Conservation (phyloP, 2,797 vertebrate species). For the Sibirionetta formosa region DNA sequence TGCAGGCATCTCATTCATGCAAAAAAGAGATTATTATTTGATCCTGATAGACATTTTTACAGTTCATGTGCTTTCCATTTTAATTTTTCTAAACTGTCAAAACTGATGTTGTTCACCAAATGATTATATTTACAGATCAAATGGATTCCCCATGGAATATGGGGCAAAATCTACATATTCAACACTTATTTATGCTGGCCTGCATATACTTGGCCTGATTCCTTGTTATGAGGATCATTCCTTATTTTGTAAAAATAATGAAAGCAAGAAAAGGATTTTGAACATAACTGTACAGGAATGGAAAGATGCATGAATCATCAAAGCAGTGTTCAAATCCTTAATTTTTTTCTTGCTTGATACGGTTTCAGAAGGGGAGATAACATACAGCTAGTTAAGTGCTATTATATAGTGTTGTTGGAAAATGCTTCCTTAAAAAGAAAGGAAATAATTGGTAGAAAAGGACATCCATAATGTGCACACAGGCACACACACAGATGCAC, state of each 20-base stretch:
- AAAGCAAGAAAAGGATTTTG: not conserved
- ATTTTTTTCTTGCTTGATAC: not conserved
- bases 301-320: slow-evolving; percentile 1
- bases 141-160: not conserved
- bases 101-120: not conserved
- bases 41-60: not conserved
- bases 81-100: not conserved
- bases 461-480: accelerated
- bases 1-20: not conserved
- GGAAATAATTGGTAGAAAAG: not conserved
- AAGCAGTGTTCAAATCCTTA: not conserved
- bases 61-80: not conserved
- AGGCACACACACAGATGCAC: not conserved
- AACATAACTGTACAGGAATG: not conserved
- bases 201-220: not conserved
- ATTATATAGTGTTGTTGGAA: not conserved
- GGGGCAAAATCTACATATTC: slow-evolving; percentile 43
- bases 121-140: not conserved
- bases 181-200: not conserved
- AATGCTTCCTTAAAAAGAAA: not conserved
- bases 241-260: not conserved
- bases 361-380: not conserved
- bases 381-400: not conserved
- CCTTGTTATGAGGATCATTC: not conserved
- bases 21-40: not conserved